These are phyloP conservation scores for Synergus itoensis DNA, from an alignment of 2,888 invertebrate species.

Conservation along the genomic window DNA sequence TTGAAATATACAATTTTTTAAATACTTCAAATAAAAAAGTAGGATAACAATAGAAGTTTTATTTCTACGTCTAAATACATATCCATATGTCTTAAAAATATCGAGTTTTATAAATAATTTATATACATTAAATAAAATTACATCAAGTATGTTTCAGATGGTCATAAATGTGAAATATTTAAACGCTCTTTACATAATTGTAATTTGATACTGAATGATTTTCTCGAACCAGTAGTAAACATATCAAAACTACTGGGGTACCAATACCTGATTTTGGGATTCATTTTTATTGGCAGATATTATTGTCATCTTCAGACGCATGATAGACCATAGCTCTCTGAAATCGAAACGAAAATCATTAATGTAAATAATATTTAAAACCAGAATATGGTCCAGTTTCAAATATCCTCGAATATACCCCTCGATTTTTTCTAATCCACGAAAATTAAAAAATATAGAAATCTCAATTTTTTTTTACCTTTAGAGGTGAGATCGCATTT, in stretches of 20 bases:
- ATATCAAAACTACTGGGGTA: not conserved
- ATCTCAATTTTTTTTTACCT: slow-evolving; percentile 79
- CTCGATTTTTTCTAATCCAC: no score
- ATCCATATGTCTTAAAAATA: slow-evolving; percentile 7
- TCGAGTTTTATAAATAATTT: slow-evolving; percentile 39
- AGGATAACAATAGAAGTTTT: slow-evolving; percentile 5
- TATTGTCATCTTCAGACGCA: slow-evolving; percentile 60
- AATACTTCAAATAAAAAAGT: not conserved
- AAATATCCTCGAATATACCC: no score
- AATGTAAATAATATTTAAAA: not conserved
- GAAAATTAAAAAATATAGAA: not conserved
- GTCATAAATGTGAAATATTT: slow-evolving; percentile 14
- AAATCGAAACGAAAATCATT: slow-evolving; percentile 50
- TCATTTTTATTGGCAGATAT: slow-evolving; percentile 43
- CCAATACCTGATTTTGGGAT: not conserved
- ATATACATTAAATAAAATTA: slow-evolving; percentile 37
- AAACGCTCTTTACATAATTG: not conserved
- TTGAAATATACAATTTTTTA: no score
- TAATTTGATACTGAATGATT: slow-evolving; percentile 4
- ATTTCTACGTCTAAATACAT: not conserved
- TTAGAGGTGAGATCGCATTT: slow-evolving; percentile 86
- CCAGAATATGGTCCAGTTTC: not conserved
- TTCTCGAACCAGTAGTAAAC: not conserved
- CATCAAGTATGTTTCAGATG: slow-evolving; percentile 14
- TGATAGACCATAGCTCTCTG: slow-evolving; percentile 68